These are phyloP conservation scores for Adelphocoris suturalis DNA, from an alignment of 2,888 invertebrate genomes.

Conservation along the genomic window DNA sequence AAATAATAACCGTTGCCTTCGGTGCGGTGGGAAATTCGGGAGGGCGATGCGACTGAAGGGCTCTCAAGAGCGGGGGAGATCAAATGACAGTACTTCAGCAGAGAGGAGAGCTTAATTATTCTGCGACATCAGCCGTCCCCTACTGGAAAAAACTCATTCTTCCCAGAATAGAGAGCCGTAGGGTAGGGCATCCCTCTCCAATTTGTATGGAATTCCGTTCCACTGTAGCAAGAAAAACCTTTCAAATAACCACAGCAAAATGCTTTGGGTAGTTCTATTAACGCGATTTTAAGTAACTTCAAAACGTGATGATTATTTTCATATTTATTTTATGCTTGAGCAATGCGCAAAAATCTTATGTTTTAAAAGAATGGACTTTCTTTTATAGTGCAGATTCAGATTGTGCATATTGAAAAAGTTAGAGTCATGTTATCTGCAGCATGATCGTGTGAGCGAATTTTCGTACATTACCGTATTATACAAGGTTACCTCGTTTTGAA, in stretches of 20 bases:
- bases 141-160: not conserved
- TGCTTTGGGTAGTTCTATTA: no score
- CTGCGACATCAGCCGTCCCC: slow-evolving; percentile 20
- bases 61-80: not conserved
- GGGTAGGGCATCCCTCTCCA: not conserved
- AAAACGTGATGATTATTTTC: no score
- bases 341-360: no score
- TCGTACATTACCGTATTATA: no score
- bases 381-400: no score
- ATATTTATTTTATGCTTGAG: no score
- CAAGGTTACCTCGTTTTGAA: no score
- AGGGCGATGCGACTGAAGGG: not conserved
- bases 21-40: slow-evolving; percentile 16
- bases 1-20: not conserved
- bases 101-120: not conserved
- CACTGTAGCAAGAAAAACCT: not conserved
- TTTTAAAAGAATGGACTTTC: no score
- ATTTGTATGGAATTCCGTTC: not conserved
- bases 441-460: no score
- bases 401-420: no score
- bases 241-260: not conserved
- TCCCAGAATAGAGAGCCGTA: not conserved
- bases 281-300: no score
- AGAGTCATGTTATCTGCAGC: no score
- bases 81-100: slow-evolving; percentile 6